Evolutionary conservation across 2,113 vertebrate species (phyloP), one percentile per base, ranked within the genome.

Genomic region (Glaucidium brasilianum): DNA sequence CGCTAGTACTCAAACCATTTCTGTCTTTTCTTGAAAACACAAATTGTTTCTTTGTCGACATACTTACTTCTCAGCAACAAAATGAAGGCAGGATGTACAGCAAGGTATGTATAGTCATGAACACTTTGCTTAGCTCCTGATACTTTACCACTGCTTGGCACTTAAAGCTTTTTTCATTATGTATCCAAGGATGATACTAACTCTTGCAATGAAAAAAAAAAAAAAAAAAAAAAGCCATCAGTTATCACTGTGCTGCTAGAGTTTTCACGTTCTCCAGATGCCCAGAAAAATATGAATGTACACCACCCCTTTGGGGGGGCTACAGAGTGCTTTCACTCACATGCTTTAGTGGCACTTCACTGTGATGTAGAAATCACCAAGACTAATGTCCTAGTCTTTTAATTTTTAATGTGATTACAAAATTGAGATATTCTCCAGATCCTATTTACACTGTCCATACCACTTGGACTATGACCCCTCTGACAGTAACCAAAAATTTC

Each of bases 241-340:
- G 9, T 55, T 85, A 14, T 73, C 7, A 2, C 21, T 56, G 11
- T 35, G 11, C 7, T 85, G 4, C 23, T 52, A 21, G 23, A 35
- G 12, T 5, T n/a, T 2, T 32, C 35, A 20, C 6, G 4, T 39
- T 85, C 10, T 66, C 35, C 35, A 72, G 47, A 13, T 2, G 7
- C 35, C 37, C 9, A 43, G 58, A 15, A 88, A 75, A 73, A 10
- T 1, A 2, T 9, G 3, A 6, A 20, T 3, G 10, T 9, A 27
- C 17, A 72, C 8, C 16, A 50, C 9, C 2, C 6, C 5, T 55
- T 47, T n/a, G 26, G 9, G 12, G 12, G 6, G 2, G 0, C 32
- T 50, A 12, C 18, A 92, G 29, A 10, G 11, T 34, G 25, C 16
- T 37, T 72, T 88, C 39, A 59, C 5, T 81, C 35, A 25, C 3